phyloP scores from a whole-genome alignment of 2,113 vertebrate genomes.

The Drymodes brunneopygia region DNA sequence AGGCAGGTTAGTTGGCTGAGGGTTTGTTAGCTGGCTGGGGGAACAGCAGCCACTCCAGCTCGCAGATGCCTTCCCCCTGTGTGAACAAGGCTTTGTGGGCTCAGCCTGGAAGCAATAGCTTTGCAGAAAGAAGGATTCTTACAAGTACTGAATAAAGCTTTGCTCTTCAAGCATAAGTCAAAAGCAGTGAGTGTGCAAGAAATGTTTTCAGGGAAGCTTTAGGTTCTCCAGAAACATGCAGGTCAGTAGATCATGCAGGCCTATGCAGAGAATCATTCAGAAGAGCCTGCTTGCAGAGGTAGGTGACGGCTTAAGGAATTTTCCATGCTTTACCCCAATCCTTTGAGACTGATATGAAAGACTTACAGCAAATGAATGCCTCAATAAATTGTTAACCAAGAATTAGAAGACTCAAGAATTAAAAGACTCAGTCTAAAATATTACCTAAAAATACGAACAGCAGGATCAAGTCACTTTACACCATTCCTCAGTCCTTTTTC shows the following conservation, averaged over 20 bases:
- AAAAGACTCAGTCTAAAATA: not conserved
- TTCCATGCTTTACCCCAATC: conserved; percentile 60
- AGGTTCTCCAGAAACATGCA: conserved; percentile 63
- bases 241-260: conserved; percentile 73
- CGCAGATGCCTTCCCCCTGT: not conserved
- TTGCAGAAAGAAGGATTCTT: conserved; percentile 76
- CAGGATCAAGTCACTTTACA: not conserved
- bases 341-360: not conserved
- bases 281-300: conserved; percentile 77
- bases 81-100: not conserved
- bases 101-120: conserved; percentile 19
- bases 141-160: conserved; percentile 70
- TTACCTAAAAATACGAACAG: not conserved
- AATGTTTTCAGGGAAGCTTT: conserved; percentile 45
- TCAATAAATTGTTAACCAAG: not conserved
- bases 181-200: conserved; percentile 3
- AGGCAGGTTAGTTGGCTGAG: conserved; percentile 60
- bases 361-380: not conserved
- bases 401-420: not conserved
- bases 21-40: conserved; percentile 58
- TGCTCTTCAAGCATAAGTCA: conserved; percentile 37
- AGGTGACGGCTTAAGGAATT: conserved; percentile 69
- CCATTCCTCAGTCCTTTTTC: not conserved
- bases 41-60: not conserved
- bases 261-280: conserved; percentile 20